Conservation (phyloP, 2,888 invertebrate species). For the Drosophila suboccidentalis region DNA sequence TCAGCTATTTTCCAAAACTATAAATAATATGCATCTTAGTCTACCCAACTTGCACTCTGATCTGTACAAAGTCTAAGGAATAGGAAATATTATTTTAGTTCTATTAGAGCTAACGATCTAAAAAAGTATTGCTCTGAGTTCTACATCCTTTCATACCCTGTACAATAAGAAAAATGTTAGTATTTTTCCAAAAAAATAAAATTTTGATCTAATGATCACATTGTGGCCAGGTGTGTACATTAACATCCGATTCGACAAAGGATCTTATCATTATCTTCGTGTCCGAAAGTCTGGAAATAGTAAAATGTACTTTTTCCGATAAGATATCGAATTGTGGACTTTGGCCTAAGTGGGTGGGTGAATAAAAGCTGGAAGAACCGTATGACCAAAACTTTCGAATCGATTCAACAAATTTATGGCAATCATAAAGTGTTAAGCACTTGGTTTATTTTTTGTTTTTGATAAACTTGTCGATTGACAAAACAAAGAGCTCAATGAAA, state of each 20-base stretch:
- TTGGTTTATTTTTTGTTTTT: conserved; percentile 12
- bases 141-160: neutral
- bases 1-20: neutral
- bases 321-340: conserved; percentile 42
- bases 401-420: conserved; percentile 19
- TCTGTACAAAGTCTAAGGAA: neutral
- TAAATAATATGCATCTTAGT: neutral
- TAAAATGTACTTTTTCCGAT: conserved; percentile 30
- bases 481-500: conserved; percentile 41
- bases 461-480: conserved; percentile 10
- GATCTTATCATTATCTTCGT: conserved; percentile 18
- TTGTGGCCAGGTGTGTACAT: conserved; percentile 1
- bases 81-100: neutral
- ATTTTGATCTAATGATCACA: neutral
- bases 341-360: conserved; percentile 6
- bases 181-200: too few relatives aligned
- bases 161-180: neutral
- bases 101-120: neutral
- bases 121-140: neutral
- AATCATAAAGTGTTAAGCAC: conserved; percentile 19
- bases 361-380: conserved; percentile 3
- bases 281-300: conserved; percentile 25
- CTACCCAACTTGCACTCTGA: neutral
- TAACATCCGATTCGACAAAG: conserved; percentile 12
- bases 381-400: conserved; percentile 22